Conservation (phyloP, 1,140 invertebrate species). For the Stegodyphus mimosarum region DNA sequence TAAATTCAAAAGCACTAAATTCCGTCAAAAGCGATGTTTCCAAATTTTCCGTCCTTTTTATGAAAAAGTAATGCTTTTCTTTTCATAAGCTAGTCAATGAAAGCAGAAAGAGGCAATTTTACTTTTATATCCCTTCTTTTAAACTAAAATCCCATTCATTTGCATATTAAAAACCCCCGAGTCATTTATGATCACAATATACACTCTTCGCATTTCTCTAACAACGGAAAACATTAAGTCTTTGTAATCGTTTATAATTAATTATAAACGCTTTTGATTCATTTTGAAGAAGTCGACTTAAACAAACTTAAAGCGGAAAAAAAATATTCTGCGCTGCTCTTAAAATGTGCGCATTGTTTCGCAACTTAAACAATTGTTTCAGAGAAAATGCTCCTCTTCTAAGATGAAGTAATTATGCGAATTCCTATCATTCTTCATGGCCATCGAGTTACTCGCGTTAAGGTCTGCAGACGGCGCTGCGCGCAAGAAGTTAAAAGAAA, state of each 20-base stretch:
- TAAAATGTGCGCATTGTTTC: slow-evolving; percentile 38
- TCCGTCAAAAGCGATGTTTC: no score
- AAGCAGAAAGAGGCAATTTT: no score
- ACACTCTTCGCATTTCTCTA: no score
- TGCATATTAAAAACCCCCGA: no score
- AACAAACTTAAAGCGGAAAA: background rate
- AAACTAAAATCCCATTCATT: no score
- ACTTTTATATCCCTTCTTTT: no score
- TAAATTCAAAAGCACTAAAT: no score
- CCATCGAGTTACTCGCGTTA: background rate
- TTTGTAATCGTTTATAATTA: background rate
- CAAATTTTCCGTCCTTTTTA: no score
- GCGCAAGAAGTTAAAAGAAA: background rate
- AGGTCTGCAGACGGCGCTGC: slow-evolving; percentile 14
- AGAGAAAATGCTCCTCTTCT: slow-evolving; percentile 4
- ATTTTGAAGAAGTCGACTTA: background rate
- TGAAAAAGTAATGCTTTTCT: no score
- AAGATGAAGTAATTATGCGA: slow-evolving; percentile 44
- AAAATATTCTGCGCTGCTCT: background rate
- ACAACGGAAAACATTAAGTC: background rate
- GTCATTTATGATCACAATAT: no score
- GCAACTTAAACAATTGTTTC: slow-evolving; percentile 32
- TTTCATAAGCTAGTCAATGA: no score
- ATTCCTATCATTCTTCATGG: slow-evolving; percentile 39
- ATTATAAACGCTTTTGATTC: background rate